phyloP scores from a whole-genome alignment of 2,797 vertebrate genomes.

The Spinibarbus caldwelli region DNA sequence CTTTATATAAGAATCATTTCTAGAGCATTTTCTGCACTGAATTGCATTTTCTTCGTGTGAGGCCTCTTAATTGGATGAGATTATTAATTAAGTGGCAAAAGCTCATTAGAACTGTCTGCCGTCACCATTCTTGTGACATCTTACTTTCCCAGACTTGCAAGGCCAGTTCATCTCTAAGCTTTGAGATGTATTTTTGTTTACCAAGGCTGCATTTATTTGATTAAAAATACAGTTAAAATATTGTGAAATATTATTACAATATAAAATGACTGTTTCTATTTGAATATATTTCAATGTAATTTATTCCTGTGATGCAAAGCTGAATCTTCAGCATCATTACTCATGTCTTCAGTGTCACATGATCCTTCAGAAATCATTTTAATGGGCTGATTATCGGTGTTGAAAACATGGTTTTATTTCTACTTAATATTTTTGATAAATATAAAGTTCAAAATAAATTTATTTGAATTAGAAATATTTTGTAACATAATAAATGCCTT shows the following conservation, averaged over 20 bases:
- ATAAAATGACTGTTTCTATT: not conserved
- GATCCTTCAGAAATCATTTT: not conserved
- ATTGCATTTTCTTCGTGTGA: not conserved
- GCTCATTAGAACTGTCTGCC: slow-evolving; percentile 15
- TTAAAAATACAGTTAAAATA: not conserved
- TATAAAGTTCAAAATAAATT: not conserved
- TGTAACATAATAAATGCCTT: not conserved
- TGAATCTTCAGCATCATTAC: too few species aligned
- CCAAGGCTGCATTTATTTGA: not conserved
- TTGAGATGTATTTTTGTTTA: not conserved
- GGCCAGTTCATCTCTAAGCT: not conserved
- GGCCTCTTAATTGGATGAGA: slow-evolving; percentile 6
- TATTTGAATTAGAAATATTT: not conserved
- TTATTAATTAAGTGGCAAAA: slow-evolving; percentile 22
- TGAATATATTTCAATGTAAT: too few species aligned
- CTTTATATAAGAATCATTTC: not conserved
- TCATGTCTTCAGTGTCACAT: not conserved
- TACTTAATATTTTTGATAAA: not conserved
- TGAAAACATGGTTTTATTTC: not conserved
- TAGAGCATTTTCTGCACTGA: not conserved
- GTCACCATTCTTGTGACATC: not conserved
- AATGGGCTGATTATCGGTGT: not conserved
- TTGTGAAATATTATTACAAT: not conserved
- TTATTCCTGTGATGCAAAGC: too few species aligned
- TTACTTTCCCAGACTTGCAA: not conserved